Evolutionary conservation across 1,140 invertebrate species (phyloP).

Genomic region (Brachionus rubens): DNA sequence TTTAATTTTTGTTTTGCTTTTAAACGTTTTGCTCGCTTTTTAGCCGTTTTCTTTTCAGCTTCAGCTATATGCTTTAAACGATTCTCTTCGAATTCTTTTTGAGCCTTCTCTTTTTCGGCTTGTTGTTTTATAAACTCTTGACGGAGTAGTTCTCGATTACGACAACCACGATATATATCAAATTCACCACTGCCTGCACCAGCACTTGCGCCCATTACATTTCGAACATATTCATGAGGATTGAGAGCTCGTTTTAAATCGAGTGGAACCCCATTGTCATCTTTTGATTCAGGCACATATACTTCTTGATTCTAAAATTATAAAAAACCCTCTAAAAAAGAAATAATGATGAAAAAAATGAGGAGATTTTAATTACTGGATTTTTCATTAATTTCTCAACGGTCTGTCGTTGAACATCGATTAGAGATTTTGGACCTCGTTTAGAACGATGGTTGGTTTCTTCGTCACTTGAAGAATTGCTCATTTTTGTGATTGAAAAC

Average conservation of each 20-base stretch:
- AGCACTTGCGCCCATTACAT: constrained; percentile 94
- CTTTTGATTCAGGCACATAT: constrained; percentile 76
- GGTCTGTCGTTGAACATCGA: constrained; percentile 12
- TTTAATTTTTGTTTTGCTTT: constrained; percentile 35
- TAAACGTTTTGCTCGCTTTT: constrained; percentile 59
- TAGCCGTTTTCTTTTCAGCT: constrained; percentile 68
- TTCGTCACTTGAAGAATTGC: constrained; percentile 10
- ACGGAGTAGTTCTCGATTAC: constrained; percentile 87
- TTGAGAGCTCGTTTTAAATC: constrained; percentile 52
- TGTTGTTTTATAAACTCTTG: constrained; percentile 69
- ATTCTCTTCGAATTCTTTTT: constrained; percentile 76
- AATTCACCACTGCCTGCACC: constrained; percentile 97
- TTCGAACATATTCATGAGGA: constrained; percentile 88
- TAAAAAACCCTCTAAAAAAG: no score
- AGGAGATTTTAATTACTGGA: no score
- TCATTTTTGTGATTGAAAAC: neutral
- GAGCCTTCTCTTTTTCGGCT: constrained; percentile 68
- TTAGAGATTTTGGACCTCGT: neutral
- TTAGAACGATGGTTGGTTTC: neutral
- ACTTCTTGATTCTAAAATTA: constrained; percentile 78
- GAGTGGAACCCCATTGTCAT: constrained; percentile 68
- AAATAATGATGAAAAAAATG: no score
- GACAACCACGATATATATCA: constrained; percentile 90
- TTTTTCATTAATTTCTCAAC: constrained; percentile 44
- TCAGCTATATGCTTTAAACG: constrained; percentile 73